A percentile compares a stretch with the other conserved stretches of the same genome.
These are phyloP conservation scores for Scolopax mira DNA, from an alignment of 2,113 vertebrate genomes.

Conservation along the genomic window DNA sequence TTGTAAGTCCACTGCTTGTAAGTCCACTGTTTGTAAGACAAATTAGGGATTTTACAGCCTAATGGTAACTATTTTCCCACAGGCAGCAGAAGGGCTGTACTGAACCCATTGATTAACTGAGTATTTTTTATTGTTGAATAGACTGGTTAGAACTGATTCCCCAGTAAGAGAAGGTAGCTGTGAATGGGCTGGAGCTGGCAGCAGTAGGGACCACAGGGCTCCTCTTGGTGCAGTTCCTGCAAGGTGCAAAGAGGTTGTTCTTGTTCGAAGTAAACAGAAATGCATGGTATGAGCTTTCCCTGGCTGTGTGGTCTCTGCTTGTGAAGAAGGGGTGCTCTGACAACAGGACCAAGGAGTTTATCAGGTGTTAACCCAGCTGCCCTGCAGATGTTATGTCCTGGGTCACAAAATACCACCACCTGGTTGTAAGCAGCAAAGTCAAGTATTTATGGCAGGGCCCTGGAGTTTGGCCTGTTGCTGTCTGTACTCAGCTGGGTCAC, in stretches of 20 bases:
- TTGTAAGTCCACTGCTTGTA: slow-evolving; percentile 5
- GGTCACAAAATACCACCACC: background rate
- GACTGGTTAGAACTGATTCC: background rate
- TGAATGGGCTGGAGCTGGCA: background rate
- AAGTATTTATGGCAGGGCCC: background rate
- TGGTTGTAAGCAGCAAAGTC: background rate
- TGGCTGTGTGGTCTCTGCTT: background rate
- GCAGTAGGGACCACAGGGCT: background rate
- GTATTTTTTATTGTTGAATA: slow-evolving; percentile 45
- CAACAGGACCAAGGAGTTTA: background rate
- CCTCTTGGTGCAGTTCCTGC: background rate
- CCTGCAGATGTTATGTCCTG: background rate
- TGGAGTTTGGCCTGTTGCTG: background rate
- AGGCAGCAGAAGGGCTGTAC: slow-evolving; percentile 16
- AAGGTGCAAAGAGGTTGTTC: background rate
- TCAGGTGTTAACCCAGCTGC: background rate
- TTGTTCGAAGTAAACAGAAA: background rate
- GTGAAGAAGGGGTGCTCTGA: background rate
- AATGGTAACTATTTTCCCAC: slow-evolving; percentile 47
- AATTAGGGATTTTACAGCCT: slow-evolving; percentile 50
- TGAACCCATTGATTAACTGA: slow-evolving; percentile 44
- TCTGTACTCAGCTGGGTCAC: background rate
- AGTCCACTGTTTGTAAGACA: slow-evolving; percentile 21
- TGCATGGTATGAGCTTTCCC: background rate
- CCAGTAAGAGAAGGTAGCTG: background rate